Percentiles rank a stretch among this genome's conserved stretches.
Conservation (phyloP, 2,888 invertebrate genomes). For the Mallateleia sp. region DNA sequence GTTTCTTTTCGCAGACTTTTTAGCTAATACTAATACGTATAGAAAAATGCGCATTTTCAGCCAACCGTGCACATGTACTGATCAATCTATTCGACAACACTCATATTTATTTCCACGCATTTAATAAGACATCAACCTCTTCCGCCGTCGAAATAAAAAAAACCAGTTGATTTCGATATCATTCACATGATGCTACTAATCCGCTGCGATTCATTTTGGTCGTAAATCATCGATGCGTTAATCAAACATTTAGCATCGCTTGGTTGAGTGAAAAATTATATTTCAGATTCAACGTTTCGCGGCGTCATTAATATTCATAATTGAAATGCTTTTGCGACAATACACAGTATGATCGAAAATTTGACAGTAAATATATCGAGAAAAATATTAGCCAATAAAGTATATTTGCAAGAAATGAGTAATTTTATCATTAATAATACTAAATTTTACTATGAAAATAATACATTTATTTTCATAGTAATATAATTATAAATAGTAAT, state of each 20-base stretch:
- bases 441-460: too few relatives aligned
- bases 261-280: conserved; percentile 8
- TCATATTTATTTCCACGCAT: conserved; percentile 55
- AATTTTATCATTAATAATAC: too few relatives aligned
- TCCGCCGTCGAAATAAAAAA: conserved; percentile 7
- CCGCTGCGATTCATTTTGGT: conserved; percentile 15
- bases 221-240: conserved; percentile 36
- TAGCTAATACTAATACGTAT: neutral
- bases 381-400: too few relatives aligned
- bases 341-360: too few relatives aligned
- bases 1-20: conserved; percentile 21
- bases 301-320: conserved; percentile 19
- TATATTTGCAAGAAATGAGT: too few relatives aligned
- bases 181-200: conserved; percentile 33
- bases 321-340: too few relatives aligned
- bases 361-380: too few relatives aligned
- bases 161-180: conserved; percentile 25
- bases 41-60: conserved; percentile 35
- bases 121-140: conserved; percentile 51
- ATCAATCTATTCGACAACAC: conserved; percentile 62
- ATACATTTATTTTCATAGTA: too few relatives aligned
- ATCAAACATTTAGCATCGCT: conserved; percentile 26
- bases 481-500: too few relatives aligned
- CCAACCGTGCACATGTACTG: conserved; percentile 37
- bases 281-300: neutral